These are phyloP conservation scores for Fopius arisanus DNA, from an alignment of 1,140 invertebrate species.

Conservation along the genomic window DNA sequence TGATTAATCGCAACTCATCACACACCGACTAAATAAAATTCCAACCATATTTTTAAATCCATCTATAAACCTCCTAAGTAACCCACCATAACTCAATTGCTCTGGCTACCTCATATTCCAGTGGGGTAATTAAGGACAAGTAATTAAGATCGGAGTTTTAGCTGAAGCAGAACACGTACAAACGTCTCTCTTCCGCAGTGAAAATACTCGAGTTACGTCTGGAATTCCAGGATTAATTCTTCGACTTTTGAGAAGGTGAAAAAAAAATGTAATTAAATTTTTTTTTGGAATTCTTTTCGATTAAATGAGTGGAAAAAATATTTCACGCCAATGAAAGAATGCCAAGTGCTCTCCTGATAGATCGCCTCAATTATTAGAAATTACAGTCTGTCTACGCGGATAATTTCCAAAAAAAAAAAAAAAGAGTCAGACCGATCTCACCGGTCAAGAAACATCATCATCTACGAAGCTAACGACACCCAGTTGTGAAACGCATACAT, in stretches of 20 bases:
- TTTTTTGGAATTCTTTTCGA: background rate
- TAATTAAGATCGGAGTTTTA: constrained; percentile 4
- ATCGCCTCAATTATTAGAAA: no score
- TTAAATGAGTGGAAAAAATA: background rate
- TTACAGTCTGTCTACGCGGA: no score
- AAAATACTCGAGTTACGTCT: background rate
- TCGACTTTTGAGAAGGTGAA: background rate
- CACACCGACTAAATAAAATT: background rate
- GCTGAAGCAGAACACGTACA: background rate
- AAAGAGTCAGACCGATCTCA: constrained; percentile 8
- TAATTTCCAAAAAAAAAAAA: background rate
- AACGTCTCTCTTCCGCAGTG: background rate
- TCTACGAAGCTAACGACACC: constrained; percentile 41
- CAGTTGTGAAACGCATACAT: constrained; percentile 54
- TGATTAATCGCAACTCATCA: background rate
- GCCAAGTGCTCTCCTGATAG: no score
- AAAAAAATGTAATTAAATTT: background rate
- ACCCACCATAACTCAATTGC: constrained; percentile 3
- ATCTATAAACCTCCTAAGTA: background rate
- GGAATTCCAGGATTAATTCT: background rate
- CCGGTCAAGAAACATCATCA: constrained; percentile 30
- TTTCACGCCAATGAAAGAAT: no score
- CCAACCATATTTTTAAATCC: background rate
- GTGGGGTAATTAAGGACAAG: constrained; percentile 7
- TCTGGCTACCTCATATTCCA: constrained; percentile 2